phyloP scores from a whole-genome alignment of 1,140 invertebrate species.

The Scaptomyza hsui region DNA sequence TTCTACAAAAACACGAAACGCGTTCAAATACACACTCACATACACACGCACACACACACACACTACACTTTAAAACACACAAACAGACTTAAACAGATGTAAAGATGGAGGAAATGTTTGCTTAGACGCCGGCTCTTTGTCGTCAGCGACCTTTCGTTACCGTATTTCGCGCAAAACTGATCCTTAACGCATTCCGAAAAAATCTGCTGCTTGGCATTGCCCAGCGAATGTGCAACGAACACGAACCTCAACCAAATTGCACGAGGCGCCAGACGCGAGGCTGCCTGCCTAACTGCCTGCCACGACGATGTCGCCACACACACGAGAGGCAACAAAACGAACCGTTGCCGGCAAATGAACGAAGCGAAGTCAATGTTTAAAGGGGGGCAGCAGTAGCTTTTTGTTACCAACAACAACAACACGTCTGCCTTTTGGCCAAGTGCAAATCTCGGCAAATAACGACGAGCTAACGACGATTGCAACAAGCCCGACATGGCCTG shows the following conservation, averaged over 20 bases:
- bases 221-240: constrained; percentile 73
- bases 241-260: constrained; percentile 72
- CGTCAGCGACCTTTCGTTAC: constrained; percentile 82
- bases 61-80: constrained; percentile 28
- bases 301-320: constrained; percentile 39
- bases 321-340: constrained; percentile 49
- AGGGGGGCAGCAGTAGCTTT: constrained; percentile 28
- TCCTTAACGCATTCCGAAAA: constrained; percentile 83
- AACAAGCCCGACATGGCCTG: constrained; percentile 21
- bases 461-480: constrained; percentile 44
- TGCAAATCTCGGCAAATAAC: constrained; percentile 54
- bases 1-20: constrained; percentile 25
- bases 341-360: constrained; percentile 59
- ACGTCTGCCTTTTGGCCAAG: constrained; percentile 47
- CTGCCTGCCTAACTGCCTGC: constrained; percentile 6
- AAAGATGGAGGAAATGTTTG: constrained; percentile 56
- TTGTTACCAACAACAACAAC: constrained; percentile 44
- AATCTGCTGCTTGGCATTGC: constrained; percentile 58
- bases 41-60: constrained; percentile 22
- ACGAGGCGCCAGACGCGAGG: constrained; percentile 43
- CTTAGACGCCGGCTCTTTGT: constrained; percentile 65
- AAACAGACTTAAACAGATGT: constrained; percentile 24
- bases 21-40: constrained; percentile 21
- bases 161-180: constrained; percentile 84
- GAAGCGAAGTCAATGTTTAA: constrained; percentile 28